A percentile compares a stretch with the other conserved stretches of the same genome.
Evolutionary conservation across 2,113 vertebrate genomes (phyloP).

Genomic region (Nothoprocta perdicaria): DNA sequence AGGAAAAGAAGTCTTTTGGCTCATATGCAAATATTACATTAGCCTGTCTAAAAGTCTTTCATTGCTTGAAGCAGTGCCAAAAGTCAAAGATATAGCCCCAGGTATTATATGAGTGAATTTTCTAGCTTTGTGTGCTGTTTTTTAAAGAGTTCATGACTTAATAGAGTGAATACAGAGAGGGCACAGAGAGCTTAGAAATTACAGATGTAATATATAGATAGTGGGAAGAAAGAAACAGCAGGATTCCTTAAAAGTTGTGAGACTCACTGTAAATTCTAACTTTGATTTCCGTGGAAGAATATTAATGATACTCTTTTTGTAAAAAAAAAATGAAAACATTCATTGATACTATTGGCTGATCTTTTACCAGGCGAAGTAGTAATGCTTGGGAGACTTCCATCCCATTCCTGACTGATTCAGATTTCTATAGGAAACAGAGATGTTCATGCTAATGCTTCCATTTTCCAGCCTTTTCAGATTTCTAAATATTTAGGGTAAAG

Average conservation of each 20-base stretch:
- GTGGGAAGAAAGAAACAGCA: not conserved
- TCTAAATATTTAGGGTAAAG: not conserved
- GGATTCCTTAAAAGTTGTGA: not conserved
- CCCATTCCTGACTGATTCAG: not conserved
- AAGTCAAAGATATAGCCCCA: constrained; percentile 14
- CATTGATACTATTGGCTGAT: not conserved
- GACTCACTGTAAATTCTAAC: not conserved
- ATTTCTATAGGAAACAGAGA: not conserved
- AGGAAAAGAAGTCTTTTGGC: constrained; percentile 14
- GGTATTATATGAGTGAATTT: constrained; percentile 40
- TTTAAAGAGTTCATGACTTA: not conserved
- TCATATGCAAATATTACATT: constrained; percentile 50
- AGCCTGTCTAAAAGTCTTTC: not conserved
- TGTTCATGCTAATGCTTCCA: not conserved
- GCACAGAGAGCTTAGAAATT: not conserved
- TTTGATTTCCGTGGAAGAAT: not conserved
- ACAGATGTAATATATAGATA: not conserved
- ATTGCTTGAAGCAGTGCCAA: not conserved
- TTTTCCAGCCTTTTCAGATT: not conserved
- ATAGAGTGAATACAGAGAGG: not conserved
- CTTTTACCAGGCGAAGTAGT: not conserved
- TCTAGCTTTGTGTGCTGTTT: not conserved
- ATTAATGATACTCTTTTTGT: not conserved
- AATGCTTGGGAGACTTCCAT: not conserved
- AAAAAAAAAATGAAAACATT: not conserved